Evolutionary conservation across 2,113 vertebrate genomes (phyloP).

Genomic region (Toxotes chatareus): DNA sequence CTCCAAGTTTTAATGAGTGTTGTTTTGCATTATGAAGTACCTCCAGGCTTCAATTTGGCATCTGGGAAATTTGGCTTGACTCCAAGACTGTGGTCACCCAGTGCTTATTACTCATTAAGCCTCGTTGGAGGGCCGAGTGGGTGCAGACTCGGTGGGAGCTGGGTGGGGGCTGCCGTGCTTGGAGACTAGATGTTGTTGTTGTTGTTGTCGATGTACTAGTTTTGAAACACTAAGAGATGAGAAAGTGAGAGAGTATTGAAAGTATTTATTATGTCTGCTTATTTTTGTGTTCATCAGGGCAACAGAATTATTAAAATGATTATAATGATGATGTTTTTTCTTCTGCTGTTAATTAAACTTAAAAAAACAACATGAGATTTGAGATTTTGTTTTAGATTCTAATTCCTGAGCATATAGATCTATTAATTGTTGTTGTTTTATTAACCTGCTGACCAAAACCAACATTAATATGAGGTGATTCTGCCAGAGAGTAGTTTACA

Average conservation of each 20-base stretch:
- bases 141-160: slow-evolving; percentile 62
- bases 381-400: neutral
- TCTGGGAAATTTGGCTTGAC: slow-evolving; percentile 78
- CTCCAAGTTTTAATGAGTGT: slow-evolving; percentile 76
- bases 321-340: neutral
- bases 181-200: slow-evolving; percentile 52
- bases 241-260: slow-evolving; percentile 51
- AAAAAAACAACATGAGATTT: too few species aligned
- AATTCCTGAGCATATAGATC: neutral
- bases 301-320: neutral
- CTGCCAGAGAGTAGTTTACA: too few species aligned
- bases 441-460: too few species aligned
- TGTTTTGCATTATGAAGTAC: slow-evolving; percentile 78
- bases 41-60: slow-evolving; percentile 79
- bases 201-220: slow-evolving; percentile 62
- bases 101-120: slow-evolving; percentile 80
- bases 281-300: neutral
- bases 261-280: neutral
- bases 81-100: slow-evolving; percentile 77
- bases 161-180: slow-evolving; percentile 57
- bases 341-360: neutral
- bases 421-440: neutral
- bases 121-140: slow-evolving; percentile 65
- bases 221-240: slow-evolving; percentile 46
- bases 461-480: too few species aligned